Base-by-base conservation (phyloP, 2,888 invertebrate genomes). In the Entomobrya multifasciata region DNA sequence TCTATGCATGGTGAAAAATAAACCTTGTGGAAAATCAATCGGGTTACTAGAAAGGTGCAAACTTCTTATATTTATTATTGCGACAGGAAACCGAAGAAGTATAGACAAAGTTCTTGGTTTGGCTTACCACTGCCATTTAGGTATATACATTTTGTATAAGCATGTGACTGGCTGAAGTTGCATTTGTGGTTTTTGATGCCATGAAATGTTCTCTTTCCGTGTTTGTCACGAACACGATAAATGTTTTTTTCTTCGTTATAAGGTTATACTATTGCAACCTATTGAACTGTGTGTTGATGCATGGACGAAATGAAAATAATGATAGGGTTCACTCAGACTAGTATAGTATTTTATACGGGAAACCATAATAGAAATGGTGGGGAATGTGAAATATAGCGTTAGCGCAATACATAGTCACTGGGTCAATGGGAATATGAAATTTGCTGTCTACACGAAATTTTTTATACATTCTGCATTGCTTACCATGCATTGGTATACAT, bases 21-120 rank as follows among this genome's bases (percentile, higher is more conserved):
- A 17, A 17, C 2, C 65, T 36, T 13, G 27, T 36, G 65, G 52
- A 86, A 86, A 86, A 86, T 86, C 85, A 86, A 86, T 86, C 85
- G 79, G 52, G 52, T 78, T 78, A 57, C n/a, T n/a, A n/a, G n/a
- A n/a, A n/a, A n/a, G n/a, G n/a, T n/a, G n/a, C n/a, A n/a, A n/a
- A n/a, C n/a, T n/a, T n/a, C n/a, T n/a, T n/a, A n/a, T n/a, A n/a
- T n/a, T n/a, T n/a, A n/a, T n/a, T n/a, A n/a, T n/a, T n/a, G n/a
- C n/a, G n/a, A n/a, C n/a, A n/a, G n/a, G n/a, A n/a, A n/a, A n/a
- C n/a, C n/a, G n/a, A 47, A 47, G 47, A 44, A 65, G 11, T 41
- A 20, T 36, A 49, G 15, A 47, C 70, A 70, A 70, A 47, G 70
- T 70, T 70, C 44, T 70, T 44, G 47, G 70, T 15, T 78, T 62